Evolutionary conservation across 2,113 vertebrate genomes (phyloP), one percentile per base, ranked within the genome.

Genomic region (Glareola pratincola): DNA sequence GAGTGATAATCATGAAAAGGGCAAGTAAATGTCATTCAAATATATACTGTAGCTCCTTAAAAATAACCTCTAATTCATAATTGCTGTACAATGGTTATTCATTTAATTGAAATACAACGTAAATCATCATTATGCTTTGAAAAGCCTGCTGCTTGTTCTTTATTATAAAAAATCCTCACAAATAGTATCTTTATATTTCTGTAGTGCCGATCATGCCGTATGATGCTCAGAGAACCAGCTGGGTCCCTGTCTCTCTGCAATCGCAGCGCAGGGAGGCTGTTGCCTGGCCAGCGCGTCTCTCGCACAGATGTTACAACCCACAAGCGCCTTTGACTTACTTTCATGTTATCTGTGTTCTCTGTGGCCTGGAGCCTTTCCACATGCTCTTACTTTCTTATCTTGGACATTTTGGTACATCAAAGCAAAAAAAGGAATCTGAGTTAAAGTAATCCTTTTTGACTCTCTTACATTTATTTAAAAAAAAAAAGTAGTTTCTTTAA

Each of bases 341-440:
- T 81, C 64, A 12, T 34, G 59, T 94, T 97, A 94, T 94, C 95
- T 94, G n/a, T 86, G 51, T 90, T 94, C 83, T 54, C 43, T 68
- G 82, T 30, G 80, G 86, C 80, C 93, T 74, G 63, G 90, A 94
- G 51, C 80, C 39, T 77, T 86, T 63, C 91, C 75, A 48, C 47
- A 36, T 34, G 51, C 57, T 74, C 76, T 41, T n/a, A 10, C 48
- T 75, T 84, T 68, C 91, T 95, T 95, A 96, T 93, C 96, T 93
- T 16, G 47, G 83, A 27, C 23, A 10, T 91, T 94, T n/a, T 87
- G 69, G 75, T 71, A 79, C 45, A 66, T 85, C 71, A 94, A 93
- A 96, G 85, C 69, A 73, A 79, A 94, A 94, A 95, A 74, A 69
- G 50, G 56, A 59, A 10, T 67, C 20, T 15, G 23, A 82, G 30